Conservation (phyloP, 2,113 vertebrate species). For the Eclectus roratus region DNA sequence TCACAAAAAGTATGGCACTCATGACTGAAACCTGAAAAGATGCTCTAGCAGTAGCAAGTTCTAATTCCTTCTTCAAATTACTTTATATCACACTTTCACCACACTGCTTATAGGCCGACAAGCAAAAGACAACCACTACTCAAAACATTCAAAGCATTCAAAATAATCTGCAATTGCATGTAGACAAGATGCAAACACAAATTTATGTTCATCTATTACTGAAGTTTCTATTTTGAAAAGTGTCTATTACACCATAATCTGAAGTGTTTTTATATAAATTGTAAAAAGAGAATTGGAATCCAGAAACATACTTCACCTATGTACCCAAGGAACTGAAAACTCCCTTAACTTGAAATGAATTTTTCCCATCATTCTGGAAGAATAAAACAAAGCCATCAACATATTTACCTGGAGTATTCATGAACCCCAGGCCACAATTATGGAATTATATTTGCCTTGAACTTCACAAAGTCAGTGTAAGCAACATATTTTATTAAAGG, state of each 20-base stretch:
- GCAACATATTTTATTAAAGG: not conserved
- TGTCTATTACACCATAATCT: not conserved
- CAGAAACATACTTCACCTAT: not conserved
- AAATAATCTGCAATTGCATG: not conserved
- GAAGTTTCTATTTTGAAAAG: not conserved
- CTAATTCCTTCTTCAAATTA: not conserved
- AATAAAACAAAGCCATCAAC: not conserved
- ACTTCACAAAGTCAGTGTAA: not conserved
- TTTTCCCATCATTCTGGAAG: not conserved
- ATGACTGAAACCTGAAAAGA: not conserved
- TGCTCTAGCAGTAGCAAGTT: not conserved
- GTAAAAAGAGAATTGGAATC: not conserved
- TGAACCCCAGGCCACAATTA: rapidly evolving
- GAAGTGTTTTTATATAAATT: not conserved
- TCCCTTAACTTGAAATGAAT: not conserved
- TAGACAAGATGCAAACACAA: not conserved
- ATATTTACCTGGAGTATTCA: not conserved
- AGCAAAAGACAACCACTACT: not conserved
- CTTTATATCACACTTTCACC: not conserved
- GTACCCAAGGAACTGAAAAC: not conserved
- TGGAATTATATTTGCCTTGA: not conserved
- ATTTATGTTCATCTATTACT: not conserved
- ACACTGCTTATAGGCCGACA: not conserved
- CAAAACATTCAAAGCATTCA: not conserved
- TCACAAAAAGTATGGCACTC: not conserved